Conservation (phyloP, 2,888 invertebrate species). For the Chrysolina haemoptera region DNA sequence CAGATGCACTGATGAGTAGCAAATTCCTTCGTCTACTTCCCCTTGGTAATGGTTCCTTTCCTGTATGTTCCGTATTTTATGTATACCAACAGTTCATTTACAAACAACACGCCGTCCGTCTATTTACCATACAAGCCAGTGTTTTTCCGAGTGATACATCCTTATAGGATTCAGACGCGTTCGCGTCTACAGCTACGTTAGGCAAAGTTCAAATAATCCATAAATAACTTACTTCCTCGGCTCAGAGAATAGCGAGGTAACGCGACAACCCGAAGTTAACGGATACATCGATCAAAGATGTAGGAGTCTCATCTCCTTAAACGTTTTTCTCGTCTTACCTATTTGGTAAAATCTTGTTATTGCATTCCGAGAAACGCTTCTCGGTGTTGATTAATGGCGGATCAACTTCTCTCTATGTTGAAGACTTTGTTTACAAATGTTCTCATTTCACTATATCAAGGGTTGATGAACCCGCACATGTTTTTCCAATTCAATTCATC, state of each 20-base stretch:
- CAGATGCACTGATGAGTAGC: no score
- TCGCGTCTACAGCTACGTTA: slow-evolving; percentile 49
- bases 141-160: slow-evolving; percentile 49
- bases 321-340: slow-evolving; percentile 42
- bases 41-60: neutral
- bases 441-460: neutral
- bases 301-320: slow-evolving; percentile 58
- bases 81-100: slow-evolving; percentile 43
- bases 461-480: neutral
- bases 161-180: slow-evolving; percentile 45
- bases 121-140: slow-evolving; percentile 51
- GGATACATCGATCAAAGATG: slow-evolving; percentile 53
- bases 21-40: neutral
- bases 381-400: slow-evolving; percentile 44
- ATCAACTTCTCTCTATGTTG: slow-evolving; percentile 44
- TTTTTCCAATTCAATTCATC: neutral
- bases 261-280: slow-evolving; percentile 44
- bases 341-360: slow-evolving; percentile 48
- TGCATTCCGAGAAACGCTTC: slow-evolving; percentile 42
- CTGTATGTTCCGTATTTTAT: neutral
- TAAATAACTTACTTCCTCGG: slow-evolving; percentile 58
- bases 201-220: slow-evolving; percentile 58
- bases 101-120: slow-evolving; percentile 46
- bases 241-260: slow-evolving; percentile 20
- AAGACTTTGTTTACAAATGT: slow-evolving; percentile 44